A percentile compares a stretch with the other conserved stretches of the same genome.
Evolutionary conservation across 2,797 vertebrate genomes (phyloP).

Genomic region (Silurus aristotelis): DNA sequence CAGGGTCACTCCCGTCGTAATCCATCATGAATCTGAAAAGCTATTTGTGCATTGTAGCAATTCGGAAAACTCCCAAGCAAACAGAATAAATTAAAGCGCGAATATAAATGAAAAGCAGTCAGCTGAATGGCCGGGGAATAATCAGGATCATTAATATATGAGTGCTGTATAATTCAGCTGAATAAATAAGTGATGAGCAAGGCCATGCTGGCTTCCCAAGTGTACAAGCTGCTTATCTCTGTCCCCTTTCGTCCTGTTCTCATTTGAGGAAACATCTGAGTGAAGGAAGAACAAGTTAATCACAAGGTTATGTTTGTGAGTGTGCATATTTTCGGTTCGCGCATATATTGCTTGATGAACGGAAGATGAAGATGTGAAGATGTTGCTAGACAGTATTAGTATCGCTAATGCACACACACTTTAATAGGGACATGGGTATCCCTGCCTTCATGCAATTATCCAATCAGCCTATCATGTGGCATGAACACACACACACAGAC

Average conservation of each 20-base stretch:
- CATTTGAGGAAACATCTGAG: neutral
- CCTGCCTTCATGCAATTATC: neutral
- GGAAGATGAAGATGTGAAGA: too few species aligned
- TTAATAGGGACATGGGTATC: neutral
- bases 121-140: conserved; percentile 11
- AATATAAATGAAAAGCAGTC: conserved; percentile 23
- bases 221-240: neutral
- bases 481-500: neutral
- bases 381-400: neutral
- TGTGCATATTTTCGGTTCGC: neutral
- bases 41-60: neutral
- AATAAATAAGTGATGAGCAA: conserved; percentile 28
- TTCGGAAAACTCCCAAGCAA: neutral
- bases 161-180: conserved; percentile 21
- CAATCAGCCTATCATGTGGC: neutral
- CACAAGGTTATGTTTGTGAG: conserved; percentile 41
- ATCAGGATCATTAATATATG: conserved; percentile 31
- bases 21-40: neutral
- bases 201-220: neutral
- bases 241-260: neutral
- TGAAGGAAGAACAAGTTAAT: conserved; percentile 43
- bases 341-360: neutral
- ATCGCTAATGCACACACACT: neutral
- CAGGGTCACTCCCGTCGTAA: too few species aligned
- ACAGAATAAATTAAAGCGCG: neutral